Base-by-base conservation (phyloP, 1,140 invertebrate genomes). In the Plectus sambesii region DNA sequence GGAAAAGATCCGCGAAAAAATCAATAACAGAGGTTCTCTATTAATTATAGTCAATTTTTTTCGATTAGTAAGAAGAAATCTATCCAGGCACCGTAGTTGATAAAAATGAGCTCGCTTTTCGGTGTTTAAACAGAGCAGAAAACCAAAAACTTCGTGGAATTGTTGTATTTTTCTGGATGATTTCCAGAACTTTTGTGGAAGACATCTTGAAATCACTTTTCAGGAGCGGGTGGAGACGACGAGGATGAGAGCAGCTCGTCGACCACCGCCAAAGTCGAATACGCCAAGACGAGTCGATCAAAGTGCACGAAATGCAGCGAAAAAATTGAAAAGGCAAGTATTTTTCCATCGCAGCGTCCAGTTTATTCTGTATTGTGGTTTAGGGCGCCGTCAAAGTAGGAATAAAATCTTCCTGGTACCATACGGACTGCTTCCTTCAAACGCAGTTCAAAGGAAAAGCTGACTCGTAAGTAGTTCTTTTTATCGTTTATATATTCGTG, bases 241-340 rank as follows among this genome's bases (percentile, higher is more conserved):
- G 53, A 59, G 29, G 22, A 24, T 24, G 38, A 26, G 5, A 58
- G 48, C 3, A 50, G 51, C 9, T 44, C 43, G 38, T 17, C 47
- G 2, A 27, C 33, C 8, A 42, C 38, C 26, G 15, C 40, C 5
- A 63, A 50, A 35, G 39, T 47, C 25, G 60, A 63, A 41, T 37
- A 60, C 40, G 63, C 61, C 2, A 62, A 60, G 79, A 78, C 5
- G 78, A 85, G 60, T 66, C 81, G n/a, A 71, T 84, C 38, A 72
- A 78, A 49, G 80, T 85, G 42, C 64, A 90, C 2, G 75, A 22
- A 80, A 29, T 96, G 82, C 72, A 81, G 78, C 66, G 82, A 78
- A 25, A 70, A 71, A 38, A 85, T 80, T 1, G 76, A 80, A 53
- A 69, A 72, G 33, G 51, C 61, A 43, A 12, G 52, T 33, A 5